Percentiles rank a stretch among this genome's conserved stretches.
These are phyloP conservation scores for Actinemys pallida DNA, from an alignment of 2,113 vertebrate genomes.

Conservation along the genomic window DNA sequence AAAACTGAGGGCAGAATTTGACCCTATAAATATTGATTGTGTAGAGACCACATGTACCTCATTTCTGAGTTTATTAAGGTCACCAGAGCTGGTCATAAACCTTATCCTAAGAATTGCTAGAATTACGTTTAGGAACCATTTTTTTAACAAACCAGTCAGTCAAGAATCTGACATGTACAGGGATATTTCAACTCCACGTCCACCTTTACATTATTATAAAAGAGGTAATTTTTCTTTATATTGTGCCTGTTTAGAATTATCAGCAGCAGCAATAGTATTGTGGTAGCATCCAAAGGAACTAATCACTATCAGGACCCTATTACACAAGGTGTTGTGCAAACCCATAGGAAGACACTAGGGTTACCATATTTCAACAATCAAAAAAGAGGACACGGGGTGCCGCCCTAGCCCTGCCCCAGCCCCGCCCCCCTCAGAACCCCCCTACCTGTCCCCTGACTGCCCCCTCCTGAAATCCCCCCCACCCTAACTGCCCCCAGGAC, in stretches of 20 bases:
- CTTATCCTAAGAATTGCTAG: not conserved
- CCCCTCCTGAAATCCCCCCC: too few relatives aligned
- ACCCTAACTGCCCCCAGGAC: too few relatives aligned
- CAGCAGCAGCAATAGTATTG: not conserved
- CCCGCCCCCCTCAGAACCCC: too few relatives aligned
- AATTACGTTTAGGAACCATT: conserved; percentile 13
- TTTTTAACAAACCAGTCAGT: not conserved
- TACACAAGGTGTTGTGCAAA: not conserved
- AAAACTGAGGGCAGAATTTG: conserved; percentile 34
- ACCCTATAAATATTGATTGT: conserved; percentile 22
- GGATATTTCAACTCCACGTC: not conserved
- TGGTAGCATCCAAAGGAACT: not conserved
- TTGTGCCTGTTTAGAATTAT: not conserved
- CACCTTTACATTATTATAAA: not conserved
- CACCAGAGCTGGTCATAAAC: not conserved
- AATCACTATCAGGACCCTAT: not conserved
- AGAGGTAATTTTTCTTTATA: not conserved
- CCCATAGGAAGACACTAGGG: not conserved
- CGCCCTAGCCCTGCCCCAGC: too few relatives aligned
- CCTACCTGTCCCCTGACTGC: too few relatives aligned
- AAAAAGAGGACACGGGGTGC: too few relatives aligned
- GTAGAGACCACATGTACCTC: not conserved
- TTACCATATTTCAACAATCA: too few relatives aligned
- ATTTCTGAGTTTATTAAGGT: conserved; percentile 10
- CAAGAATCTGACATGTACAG: not conserved